Conservation (phyloP, 2,113 vertebrate species). For the Indri indri region DNA sequence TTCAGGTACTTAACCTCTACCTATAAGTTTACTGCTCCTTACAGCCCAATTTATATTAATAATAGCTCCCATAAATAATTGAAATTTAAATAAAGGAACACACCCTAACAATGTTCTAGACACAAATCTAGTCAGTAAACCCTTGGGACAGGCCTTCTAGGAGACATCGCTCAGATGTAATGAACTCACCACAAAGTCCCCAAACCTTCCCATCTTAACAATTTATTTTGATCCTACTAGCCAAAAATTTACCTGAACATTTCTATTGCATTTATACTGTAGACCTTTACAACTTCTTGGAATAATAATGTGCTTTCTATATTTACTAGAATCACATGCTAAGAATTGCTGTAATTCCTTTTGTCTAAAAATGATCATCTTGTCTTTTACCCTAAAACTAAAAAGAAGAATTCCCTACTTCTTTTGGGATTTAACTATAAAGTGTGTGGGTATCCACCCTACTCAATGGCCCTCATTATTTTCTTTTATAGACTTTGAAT, state of each 20-base stretch:
- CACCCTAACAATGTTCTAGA: neutral
- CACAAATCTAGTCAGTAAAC: neutral
- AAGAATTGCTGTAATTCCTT: slow-evolving; percentile 11
- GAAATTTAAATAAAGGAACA: neutral
- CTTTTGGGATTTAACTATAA: slow-evolving; percentile 11
- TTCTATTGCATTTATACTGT: neutral
- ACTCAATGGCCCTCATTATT: slow-evolving; percentile 11
- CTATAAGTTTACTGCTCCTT: neutral
- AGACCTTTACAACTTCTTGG: slow-evolving; percentile 1
- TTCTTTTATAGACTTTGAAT: slow-evolving; percentile 58
- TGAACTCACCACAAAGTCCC: neutral
- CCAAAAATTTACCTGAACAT: neutral
- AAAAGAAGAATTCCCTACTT: neutral
- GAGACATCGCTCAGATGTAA: neutral
- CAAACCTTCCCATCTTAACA: neutral
- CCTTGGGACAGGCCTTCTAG: neutral
- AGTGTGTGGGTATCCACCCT: neutral
- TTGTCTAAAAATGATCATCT: slow-evolving; percentile 3
- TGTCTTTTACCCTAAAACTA: slow-evolving; percentile 28
- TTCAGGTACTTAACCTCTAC: neutral
- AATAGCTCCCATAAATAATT: neutral
- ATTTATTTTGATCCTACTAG: neutral
- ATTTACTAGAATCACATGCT: neutral
- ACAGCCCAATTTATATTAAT: neutral
- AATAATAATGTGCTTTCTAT: neutral